A percentile compares a stretch with the other conserved stretches of the same genome.
Evolutionary conservation across 2,113 vertebrate genomes (phyloP).

Genomic region (Semnornis frantzii): DNA sequence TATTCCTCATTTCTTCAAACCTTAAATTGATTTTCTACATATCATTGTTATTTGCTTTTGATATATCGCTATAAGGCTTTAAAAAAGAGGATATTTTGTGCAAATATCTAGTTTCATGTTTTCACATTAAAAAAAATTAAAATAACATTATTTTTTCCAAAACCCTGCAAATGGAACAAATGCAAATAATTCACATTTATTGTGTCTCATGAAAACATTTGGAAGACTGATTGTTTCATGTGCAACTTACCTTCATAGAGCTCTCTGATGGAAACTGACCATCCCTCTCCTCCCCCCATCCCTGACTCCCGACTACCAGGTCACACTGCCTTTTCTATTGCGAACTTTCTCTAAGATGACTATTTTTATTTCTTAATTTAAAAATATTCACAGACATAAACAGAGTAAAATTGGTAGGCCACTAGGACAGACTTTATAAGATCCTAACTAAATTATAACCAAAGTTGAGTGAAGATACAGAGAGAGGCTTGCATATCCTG

Average conservation of each 20-base stretch:
- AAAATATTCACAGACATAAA: neutral
- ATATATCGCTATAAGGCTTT: neutral
- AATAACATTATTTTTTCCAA: neutral
- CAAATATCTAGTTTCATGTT: neutral
- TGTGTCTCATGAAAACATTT: neutral
- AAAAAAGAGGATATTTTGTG: neutral
- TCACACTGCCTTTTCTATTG: neutral
- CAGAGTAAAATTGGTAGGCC: neutral
- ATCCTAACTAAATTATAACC: neutral
- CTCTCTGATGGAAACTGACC: neutral
- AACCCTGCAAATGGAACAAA: neutral
- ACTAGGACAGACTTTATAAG: neutral
- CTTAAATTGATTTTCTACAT: neutral
- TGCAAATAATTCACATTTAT: neutral
- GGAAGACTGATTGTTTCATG: neutral
- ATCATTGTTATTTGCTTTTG: neutral
- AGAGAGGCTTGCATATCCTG: neutral
- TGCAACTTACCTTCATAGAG: neutral
- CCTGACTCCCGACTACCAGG: neutral
- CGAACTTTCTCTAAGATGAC: neutral
- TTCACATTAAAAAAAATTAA: neutral
- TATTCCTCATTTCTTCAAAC: neutral
- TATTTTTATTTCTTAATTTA: neutral
- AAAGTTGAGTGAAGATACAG: neutral
- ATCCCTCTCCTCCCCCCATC: too few species aligned